Evolutionary conservation across 2,797 vertebrate species (phyloP).

Genomic region (Poeciliopsis turneri): DNA sequence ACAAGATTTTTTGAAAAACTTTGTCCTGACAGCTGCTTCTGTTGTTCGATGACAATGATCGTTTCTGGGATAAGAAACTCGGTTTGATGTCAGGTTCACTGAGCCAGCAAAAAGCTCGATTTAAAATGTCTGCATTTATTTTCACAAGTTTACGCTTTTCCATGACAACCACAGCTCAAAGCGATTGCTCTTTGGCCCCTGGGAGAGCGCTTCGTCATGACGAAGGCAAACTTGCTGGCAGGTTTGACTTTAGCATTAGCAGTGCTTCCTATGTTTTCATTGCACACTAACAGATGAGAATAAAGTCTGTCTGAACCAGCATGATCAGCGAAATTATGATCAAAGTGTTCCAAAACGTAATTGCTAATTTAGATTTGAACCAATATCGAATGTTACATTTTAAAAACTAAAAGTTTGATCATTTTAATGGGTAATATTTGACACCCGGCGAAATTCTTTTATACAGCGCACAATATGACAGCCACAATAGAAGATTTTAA

Average conservation of each 20-base stretch:
- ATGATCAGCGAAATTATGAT: not conserved
- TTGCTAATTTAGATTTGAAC: not conserved
- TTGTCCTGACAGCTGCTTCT: not conserved
- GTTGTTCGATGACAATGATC: not conserved
- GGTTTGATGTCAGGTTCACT: not conserved
- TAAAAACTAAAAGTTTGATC: not conserved
- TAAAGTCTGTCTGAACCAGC: not conserved
- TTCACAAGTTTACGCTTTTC: not conserved
- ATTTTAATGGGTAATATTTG: not conserved
- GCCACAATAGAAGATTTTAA: constrained; percentile 65
- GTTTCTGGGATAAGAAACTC: not conserved
- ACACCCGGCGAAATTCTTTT: not conserved
- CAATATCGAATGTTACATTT: not conserved
- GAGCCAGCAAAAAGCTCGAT: not conserved
- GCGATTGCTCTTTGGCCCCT: not conserved
- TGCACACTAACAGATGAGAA: not conserved
- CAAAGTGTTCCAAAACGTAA: not conserved
- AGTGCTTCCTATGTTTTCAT: not conserved
- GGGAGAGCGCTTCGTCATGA: not conserved
- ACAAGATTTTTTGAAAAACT: not conserved
- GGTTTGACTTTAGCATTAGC: not conserved
- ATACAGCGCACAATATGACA: not conserved
- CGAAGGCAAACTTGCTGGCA: not conserved
- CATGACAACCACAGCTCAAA: not conserved
- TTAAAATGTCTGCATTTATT: not conserved